These are phyloP conservation scores for Collichthys lucidus DNA, from an alignment of 2,113 vertebrate genomes.

Conservation along the genomic window DNA sequence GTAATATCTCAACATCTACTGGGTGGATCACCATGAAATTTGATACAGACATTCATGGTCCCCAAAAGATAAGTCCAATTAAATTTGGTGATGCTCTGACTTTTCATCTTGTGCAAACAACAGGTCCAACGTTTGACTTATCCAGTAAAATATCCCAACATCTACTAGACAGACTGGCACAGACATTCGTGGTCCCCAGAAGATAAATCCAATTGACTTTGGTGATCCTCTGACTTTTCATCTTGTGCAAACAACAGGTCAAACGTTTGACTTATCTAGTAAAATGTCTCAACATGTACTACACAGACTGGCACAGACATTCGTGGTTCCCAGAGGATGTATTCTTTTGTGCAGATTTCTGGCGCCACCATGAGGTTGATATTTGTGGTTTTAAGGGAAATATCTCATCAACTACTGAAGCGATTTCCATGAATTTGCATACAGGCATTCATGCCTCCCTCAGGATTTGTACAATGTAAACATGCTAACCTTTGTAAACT, in stretches of 20 bases:
- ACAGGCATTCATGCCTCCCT: no score
- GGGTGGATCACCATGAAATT: neutral
- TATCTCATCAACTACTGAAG: no score
- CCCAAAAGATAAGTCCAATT: neutral
- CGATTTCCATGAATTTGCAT: no score
- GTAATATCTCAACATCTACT: neutral
- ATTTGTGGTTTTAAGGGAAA: no score
- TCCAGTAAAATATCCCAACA: neutral
- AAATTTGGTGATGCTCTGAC: neutral
- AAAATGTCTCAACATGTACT: neutral
- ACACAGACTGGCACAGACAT: neutral
- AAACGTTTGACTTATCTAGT: neutral
- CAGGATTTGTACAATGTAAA: no score
- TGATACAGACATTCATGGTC: neutral
- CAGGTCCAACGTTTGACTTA: neutral
- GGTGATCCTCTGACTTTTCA: neutral
- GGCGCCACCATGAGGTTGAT: neutral
- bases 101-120: neutral
- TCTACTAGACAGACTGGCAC: neutral
- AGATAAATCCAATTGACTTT: neutral
- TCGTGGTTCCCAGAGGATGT: neutral
- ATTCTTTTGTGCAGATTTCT: neutral
- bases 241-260: neutral
- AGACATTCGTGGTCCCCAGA: neutral
- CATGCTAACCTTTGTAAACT: no score